Evolutionary conservation across 2,888 invertebrate species (phyloP), one percentile per base, ranked within the genome.

Genomic region (Tenthredo notha): DNA sequence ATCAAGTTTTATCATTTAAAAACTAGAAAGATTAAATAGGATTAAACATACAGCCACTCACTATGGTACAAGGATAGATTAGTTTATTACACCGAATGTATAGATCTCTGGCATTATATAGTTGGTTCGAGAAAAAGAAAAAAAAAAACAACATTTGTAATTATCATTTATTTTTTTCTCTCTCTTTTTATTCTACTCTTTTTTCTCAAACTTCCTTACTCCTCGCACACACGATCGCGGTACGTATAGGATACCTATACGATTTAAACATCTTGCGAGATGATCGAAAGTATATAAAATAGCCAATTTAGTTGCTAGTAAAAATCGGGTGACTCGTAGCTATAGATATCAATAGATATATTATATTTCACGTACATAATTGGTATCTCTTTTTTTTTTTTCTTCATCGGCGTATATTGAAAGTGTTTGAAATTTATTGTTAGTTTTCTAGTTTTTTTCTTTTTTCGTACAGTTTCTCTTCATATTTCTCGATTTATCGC

Each of bases 391-490:
- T 67, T 67, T 67, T 67, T 67, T 33, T 67, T 67, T 67, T 67
- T 67, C 33, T 33, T 67, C 29, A 15, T 67, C 25, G 6, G 15
- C 25, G 12, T 29, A 43, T n/a, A 74, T 74, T 47, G 74, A 74
- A 74, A 74, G 74, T 74, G 47, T 74, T 74, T 74, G 43, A 74
- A 43, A 25, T 25, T 74, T 21, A 12, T 25, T 74, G 37, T 40
- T 21, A 15, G n/a, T 74, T 74, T 74, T 47, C 37, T 74, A 40
- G 43, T 21, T 21, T 21, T n/a, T 74, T 1, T 21, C 21, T 7
- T 43, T n/a, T 74, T 70, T 85, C 47, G 65, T 84, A 50, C 37
- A 37, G 9, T 47, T 50, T 80, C 75, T 74, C 29, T 74, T 72
- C 47, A 40, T 72, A 80, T 61, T 58, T 18, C 47, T 40, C n/a